Evolutionary conservation across 2,888 invertebrate species (phyloP).

Genomic region (Athripsodes cinereus): DNA sequence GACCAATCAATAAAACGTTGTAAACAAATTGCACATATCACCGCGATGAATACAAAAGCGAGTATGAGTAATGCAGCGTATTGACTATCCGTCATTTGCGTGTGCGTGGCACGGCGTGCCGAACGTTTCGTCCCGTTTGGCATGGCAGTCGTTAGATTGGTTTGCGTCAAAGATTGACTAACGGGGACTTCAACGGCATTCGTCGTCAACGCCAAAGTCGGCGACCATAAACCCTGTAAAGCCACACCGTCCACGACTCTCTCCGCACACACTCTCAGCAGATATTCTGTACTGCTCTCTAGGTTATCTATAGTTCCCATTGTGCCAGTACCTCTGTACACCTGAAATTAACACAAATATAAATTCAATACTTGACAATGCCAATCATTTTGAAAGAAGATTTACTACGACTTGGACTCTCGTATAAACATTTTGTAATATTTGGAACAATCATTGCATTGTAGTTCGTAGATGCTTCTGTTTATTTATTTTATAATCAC

Average conservation of each 20-base stretch:
- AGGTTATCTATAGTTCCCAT: conserved; percentile 61
- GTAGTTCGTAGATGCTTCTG: not conserved
- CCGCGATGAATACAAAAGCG: conserved; percentile 55
- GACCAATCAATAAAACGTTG: conserved; percentile 43
- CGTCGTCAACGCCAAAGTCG: conserved; percentile 55
- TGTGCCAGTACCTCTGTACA: conserved; percentile 60
- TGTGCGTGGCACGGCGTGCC: conserved; percentile 31
- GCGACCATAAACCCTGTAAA: conserved; percentile 66
- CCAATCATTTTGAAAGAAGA: not conserved
- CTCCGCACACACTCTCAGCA: conserved; percentile 72
- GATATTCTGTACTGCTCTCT: conserved; percentile 69
- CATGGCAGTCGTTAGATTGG: conserved; percentile 40
- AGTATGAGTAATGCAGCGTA: conserved; percentile 57
- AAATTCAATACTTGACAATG: not conserved
- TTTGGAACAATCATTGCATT: too few species aligned
- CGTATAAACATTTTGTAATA: not conserved
- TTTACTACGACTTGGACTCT: not conserved
- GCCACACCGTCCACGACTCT: conserved; percentile 54
- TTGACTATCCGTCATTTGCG: conserved; percentile 52
- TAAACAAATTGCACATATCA: conserved; percentile 55
- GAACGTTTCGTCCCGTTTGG: conserved; percentile 31
- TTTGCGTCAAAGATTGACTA: conserved; percentile 35
- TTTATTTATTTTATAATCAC: not conserved
- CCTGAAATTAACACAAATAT: conserved; percentile 39
- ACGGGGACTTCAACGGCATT: conserved; percentile 34